Conservation (phyloP, 2,113 vertebrate species). For the Alaudala cheleensis region DNA sequence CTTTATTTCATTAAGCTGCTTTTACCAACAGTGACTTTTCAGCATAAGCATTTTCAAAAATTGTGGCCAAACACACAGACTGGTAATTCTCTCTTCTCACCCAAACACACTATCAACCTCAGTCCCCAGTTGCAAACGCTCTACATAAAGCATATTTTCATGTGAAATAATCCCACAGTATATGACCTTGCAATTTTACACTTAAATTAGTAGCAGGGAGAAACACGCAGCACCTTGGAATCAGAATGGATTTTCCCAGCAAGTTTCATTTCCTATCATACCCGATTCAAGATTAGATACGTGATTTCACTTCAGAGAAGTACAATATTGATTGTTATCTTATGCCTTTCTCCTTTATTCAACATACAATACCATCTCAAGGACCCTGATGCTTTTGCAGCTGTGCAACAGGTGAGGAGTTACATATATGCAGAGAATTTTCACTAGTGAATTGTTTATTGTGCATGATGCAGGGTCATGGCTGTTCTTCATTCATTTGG, state of each 20-base stretch:
- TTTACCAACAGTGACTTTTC: background rate
- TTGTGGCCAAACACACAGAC: background rate
- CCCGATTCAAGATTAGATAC: constrained; percentile 14
- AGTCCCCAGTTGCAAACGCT: background rate
- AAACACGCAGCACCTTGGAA: background rate
- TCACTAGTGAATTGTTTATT: constrained; percentile 40
- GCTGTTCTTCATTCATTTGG: constrained; percentile 41
- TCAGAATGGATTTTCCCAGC: background rate
- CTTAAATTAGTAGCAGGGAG: constrained; percentile 9
- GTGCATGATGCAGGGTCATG: constrained; percentile 43
- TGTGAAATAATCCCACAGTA: background rate
- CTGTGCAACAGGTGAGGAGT: constrained; percentile 22
- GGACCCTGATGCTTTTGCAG: constrained; percentile 40
- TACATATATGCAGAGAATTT: constrained; percentile 1
- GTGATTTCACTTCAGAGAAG: constrained; percentile 40
- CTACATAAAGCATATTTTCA: background rate
- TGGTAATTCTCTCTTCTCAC: background rate
- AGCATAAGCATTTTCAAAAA: background rate
- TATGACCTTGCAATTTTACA: constrained; percentile 23
- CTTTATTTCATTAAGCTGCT: background rate
- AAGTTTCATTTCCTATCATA: constrained; percentile 15
- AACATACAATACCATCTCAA: constrained; percentile 54
- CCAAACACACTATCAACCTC: background rate
- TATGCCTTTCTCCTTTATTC: constrained; percentile 49
- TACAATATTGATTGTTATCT: constrained; percentile 24